Percentiles rank a stretch among this genome's conserved stretches.
These are phyloP conservation scores for Arctocebus calabarensis DNA, from an alignment of 2,797 vertebrate species.

Conservation along the genomic window DNA sequence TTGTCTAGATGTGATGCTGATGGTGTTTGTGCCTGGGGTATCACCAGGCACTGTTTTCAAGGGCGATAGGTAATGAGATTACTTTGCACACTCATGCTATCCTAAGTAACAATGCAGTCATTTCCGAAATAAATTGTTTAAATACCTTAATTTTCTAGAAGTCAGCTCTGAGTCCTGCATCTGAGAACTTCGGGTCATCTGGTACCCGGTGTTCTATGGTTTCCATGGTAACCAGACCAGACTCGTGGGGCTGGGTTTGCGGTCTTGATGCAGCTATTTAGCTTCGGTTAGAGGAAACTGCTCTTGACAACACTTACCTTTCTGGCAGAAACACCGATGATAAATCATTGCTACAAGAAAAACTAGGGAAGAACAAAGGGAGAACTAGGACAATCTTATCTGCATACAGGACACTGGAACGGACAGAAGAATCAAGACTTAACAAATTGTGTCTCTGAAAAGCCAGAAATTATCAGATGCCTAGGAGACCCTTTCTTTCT, in stretches of 20 bases:
- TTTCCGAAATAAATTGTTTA: fast-evolving
- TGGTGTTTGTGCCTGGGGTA: background rate
- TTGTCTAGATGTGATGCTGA: background rate
- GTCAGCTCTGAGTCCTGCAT: background rate
- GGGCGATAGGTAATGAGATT: background rate
- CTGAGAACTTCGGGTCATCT: conserved; percentile 59
- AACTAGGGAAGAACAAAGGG: background rate
- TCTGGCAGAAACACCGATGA: background rate
- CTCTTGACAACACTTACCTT: background rate
- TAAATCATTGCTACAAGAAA: background rate
- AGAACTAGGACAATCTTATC: background rate
- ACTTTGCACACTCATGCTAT: background rate
- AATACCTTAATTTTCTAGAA: background rate
- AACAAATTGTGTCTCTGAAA: fast-evolving
- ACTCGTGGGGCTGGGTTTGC: background rate
- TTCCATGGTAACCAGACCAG: conserved; percentile 78
- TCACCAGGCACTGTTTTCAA: background rate
- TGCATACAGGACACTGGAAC: background rate
- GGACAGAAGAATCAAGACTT: background rate
- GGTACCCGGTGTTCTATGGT: conserved; percentile 49
- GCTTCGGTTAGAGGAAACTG: conserved; percentile 31
- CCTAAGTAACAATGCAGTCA: background rate
- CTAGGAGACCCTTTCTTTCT: fast-evolving
- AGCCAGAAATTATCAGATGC: background rate
- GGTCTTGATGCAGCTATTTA: background rate